Conservation (phyloP, 2,797 vertebrate species). For the Prunella strophiata region DNA sequence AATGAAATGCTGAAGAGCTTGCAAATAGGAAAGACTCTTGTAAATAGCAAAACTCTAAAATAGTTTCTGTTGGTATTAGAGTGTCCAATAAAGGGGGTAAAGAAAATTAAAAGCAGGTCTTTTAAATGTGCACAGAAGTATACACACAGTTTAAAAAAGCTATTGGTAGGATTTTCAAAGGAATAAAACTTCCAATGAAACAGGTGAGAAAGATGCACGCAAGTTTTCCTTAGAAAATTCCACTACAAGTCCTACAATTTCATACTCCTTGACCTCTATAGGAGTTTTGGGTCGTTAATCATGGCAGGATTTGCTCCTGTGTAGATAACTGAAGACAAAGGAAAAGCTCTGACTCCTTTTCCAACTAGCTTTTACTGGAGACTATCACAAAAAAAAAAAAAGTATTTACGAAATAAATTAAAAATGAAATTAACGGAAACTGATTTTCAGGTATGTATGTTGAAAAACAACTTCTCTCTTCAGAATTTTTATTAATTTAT, state of each 20-base stretch:
- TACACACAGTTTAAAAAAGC: background rate
- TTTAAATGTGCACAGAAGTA: background rate
- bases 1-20: constrained; percentile 52
- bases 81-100: background rate
- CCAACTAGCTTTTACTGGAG: background rate
- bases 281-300: background rate
- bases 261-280: background rate
- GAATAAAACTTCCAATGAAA: background rate
- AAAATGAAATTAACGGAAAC: constrained; percentile 30
- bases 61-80: background rate
- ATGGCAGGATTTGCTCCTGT: background rate
- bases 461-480: constrained; percentile 32
- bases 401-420: background rate
- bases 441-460: background rate
- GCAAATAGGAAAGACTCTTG: background rate
- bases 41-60: background rate
- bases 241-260: background rate
- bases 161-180: background rate
- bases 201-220: background rate
- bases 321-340: background rate
- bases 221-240: background rate
- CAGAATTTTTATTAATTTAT: background rate
- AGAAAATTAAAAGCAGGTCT: background rate
- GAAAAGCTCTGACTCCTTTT: background rate
- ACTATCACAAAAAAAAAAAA: background rate